Conservation (phyloP, 2,888 invertebrate genomes). For the Crioceris asparagi region DNA sequence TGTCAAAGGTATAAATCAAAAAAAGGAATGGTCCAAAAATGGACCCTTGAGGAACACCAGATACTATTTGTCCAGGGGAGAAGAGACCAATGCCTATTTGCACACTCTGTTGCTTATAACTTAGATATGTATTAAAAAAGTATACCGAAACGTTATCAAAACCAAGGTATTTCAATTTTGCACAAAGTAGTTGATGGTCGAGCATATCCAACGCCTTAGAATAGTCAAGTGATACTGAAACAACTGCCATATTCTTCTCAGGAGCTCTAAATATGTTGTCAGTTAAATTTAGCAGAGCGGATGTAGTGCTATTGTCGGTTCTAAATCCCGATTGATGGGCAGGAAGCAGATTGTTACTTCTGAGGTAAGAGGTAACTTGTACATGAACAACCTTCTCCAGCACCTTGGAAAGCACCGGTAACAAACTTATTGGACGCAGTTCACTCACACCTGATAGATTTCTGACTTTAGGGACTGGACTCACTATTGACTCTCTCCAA, state of each 20-base stretch:
- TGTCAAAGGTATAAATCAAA: conserved; percentile 4
- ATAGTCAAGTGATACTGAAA: conserved; percentile 2
- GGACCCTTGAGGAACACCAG: conserved; percentile 6
- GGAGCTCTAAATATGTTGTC: background rate
- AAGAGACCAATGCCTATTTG: background rate
- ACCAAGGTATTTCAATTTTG: conserved; percentile 4
- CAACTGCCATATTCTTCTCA: background rate
- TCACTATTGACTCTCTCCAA: no score
- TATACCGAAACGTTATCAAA: background rate
- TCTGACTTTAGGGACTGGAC: no score
- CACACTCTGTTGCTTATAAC: background rate
- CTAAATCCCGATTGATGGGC: background rate
- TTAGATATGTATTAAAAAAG: conserved; percentile 2
- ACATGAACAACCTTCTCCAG: no score
- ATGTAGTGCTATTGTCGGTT: background rate
- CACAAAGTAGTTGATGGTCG: conserved; percentile 4
- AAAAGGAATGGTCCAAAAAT: conserved; percentile 4
- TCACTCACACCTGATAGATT: no score
- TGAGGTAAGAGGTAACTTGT: no score
- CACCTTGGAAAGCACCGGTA: no score
- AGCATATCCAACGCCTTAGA: conserved; percentile 5
- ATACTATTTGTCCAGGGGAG: background rate
- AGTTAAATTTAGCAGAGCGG: background rate
- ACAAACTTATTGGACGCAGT: no score
- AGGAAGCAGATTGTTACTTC: background rate